Evolutionary conservation across 2,113 vertebrate species (phyloP), one percentile per base, ranked within the genome.

Genomic region (Sander lucioperca): DNA sequence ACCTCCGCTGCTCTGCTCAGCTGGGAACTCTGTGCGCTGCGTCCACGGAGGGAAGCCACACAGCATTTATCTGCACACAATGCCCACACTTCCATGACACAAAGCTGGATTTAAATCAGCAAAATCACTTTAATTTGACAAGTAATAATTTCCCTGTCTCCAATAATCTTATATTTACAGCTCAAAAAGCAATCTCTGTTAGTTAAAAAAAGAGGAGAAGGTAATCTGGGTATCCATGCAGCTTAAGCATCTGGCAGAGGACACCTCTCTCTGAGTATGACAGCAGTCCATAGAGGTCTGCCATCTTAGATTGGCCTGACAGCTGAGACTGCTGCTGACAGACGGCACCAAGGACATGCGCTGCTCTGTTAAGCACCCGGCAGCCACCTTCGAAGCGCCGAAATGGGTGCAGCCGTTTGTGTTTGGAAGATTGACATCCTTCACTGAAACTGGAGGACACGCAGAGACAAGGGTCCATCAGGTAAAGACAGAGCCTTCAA

Each of bases 221-320:
- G 65, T 80, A 76, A 82, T 27, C 9, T 5, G 27, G 14, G 66
- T 33, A 68, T 54, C 33, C 10, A 66, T 62, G 82, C 81, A 76
- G 77, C 74, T 48, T n/a, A 76, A 79, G 86, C 57, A 79, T 85
- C 79, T 86, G 78, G 54, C 69, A 58, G 80, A 82, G 82, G 83
- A 88, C 72, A 54, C 27, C 47, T 63, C 80, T 57, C 53, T 33
- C 30, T 58, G 79, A 78, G 64, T 71, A 54, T 43, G 61, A 73
- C 77, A 36, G 56, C 63, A 15, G 89, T 70, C 85, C 83, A 45
- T 79, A 66, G 39, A 43, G 75, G 82, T 85, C 89, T 86, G 91
- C 90, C 92, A 90, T 90, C 85, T 92, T 90, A 84, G 83, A 92
- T 91, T 70, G 64, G 72, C 61, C 85, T 88, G 92, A 92, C 91